Evolutionary conservation across 2,797 vertebrate genomes (phyloP).

Genomic region (Myoxocephalus aenaeus): DNA sequence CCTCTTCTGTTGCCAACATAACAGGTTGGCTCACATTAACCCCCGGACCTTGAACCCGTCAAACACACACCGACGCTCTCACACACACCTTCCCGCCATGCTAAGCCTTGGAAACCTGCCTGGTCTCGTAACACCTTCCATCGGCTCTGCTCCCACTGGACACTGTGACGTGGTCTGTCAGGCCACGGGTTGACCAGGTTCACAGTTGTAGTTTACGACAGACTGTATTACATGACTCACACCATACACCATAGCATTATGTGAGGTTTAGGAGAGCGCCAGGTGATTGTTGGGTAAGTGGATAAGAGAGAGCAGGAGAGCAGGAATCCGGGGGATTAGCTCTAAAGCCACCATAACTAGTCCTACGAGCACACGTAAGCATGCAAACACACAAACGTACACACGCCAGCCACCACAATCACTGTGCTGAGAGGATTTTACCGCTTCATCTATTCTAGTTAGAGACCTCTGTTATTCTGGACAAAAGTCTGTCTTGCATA

Average conservation of each 20-base stretch:
- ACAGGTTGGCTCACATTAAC: background rate
- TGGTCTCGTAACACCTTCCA: conserved; percentile 15
- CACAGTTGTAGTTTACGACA: conserved; percentile 37
- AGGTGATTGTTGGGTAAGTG: conserved; percentile 70
- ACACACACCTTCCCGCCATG: conserved; percentile 15
- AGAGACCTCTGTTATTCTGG: conserved; percentile 47
- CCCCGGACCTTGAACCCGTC: background rate
- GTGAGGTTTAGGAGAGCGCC: conserved; percentile 41
- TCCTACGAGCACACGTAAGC: background rate
- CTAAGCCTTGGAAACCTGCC: conserved; percentile 34
- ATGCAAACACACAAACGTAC: conserved; percentile 5
- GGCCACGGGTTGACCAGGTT: conserved; percentile 67
- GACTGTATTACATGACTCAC: conserved; percentile 54
- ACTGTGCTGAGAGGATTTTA: conserved; percentile 51
- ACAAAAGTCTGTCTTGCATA: conserved; percentile 51
- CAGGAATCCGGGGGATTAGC: conserved; percentile 62
- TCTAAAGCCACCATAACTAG: conserved; percentile 48
- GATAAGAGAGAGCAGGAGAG: conserved; percentile 62
- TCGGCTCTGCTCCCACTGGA: conserved; percentile 40
- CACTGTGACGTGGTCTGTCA: conserved; percentile 59
- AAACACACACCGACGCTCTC: background rate
- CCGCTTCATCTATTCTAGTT: conserved; percentile 51
- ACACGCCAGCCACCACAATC: background rate
- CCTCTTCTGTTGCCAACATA: background rate
- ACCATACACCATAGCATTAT: conserved; percentile 48